phyloP scores from a whole-genome alignment of 2,113 vertebrate species.

The Bucco capensis region DNA sequence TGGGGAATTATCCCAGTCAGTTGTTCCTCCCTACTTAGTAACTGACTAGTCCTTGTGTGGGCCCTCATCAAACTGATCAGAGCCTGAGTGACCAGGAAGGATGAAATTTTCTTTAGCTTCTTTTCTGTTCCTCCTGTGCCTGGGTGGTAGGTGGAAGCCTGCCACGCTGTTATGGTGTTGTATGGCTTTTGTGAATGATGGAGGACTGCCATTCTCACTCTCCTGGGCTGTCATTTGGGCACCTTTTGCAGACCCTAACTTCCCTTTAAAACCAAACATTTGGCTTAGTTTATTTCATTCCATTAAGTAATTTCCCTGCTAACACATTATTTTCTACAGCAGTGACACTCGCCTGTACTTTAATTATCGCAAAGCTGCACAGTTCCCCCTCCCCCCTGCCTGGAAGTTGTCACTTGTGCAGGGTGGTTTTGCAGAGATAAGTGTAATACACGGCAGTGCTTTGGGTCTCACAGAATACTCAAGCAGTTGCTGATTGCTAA shows the following conservation, averaged over 20 bases:
- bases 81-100: neutral
- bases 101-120: neutral
- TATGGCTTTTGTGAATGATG: neutral
- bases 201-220: neutral
- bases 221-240: neutral
- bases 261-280: slow-evolving; percentile 55
- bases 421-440: slow-evolving; percentile 61
- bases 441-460: slow-evolving; percentile 41
- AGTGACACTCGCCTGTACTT: slow-evolving; percentile 43
- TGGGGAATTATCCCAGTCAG: neutral
- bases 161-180: neutral
- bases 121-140: neutral
- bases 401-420: slow-evolving; percentile 58
- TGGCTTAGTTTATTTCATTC: slow-evolving; percentile 57
- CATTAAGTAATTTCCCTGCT: slow-evolving; percentile 53
- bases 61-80: neutral
- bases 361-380: slow-evolving; percentile 45
- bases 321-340: slow-evolving; percentile 59
- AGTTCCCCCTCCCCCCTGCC: slow-evolving; percentile 4
- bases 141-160: neutral
- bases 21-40: neutral
- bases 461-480: slow-evolving; percentile 31
- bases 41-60: neutral
- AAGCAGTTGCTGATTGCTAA: slow-evolving; percentile 21
- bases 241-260: slow-evolving; percentile 35